Conservation (phyloP, 2,113 vertebrate genomes). For the Pterophyllum scalare region DNA sequence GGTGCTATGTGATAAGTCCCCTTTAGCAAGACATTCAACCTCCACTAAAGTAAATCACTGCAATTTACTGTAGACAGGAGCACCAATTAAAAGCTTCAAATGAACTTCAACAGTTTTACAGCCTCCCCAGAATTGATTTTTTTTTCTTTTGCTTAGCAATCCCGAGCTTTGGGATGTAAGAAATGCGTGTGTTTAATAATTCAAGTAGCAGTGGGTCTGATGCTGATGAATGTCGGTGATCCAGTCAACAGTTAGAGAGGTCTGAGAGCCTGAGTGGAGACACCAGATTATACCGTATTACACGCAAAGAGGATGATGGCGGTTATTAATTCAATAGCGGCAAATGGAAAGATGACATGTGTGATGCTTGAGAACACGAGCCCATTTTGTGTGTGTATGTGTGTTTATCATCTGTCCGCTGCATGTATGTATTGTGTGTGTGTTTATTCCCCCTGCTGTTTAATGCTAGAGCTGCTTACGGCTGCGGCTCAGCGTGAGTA, state of each 20-base stretch:
- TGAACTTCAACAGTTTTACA: slow-evolving; percentile 41
- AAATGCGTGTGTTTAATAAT: slow-evolving; percentile 51
- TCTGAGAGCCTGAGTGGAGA: slow-evolving; percentile 50
- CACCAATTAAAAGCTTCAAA: slow-evolving; percentile 46
- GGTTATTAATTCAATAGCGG: slow-evolving; percentile 61
- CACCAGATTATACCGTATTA: slow-evolving; percentile 55
- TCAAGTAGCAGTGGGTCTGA: slow-evolving; percentile 23
- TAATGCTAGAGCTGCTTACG: slow-evolving; percentile 56
- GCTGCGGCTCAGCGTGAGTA: slow-evolving; percentile 54
- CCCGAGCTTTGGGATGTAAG: slow-evolving; percentile 26
- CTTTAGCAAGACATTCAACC: slow-evolving; percentile 45
- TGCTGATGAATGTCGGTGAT: slow-evolving; percentile 42
- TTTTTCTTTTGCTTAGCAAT: neutral
- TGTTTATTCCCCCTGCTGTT: slow-evolving; percentile 40
- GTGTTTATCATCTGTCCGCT: neutral
- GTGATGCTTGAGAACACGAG: slow-evolving; percentile 22
- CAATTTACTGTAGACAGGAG: slow-evolving; percentile 39
- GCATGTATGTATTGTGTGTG: slow-evolving; percentile 1
- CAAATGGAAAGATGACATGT: slow-evolving; percentile 54
- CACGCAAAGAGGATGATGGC: slow-evolving; percentile 58
- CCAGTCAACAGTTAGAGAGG: slow-evolving; percentile 50
- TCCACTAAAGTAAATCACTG: slow-evolving; percentile 32
- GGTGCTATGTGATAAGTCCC: slow-evolving; percentile 2
- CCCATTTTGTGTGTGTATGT: neutral
- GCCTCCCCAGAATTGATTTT: slow-evolving; percentile 25